These are phyloP conservation scores for Ypsolopha sequella DNA, from an alignment of 2,888 invertebrate genomes.

Conservation along the genomic window DNA sequence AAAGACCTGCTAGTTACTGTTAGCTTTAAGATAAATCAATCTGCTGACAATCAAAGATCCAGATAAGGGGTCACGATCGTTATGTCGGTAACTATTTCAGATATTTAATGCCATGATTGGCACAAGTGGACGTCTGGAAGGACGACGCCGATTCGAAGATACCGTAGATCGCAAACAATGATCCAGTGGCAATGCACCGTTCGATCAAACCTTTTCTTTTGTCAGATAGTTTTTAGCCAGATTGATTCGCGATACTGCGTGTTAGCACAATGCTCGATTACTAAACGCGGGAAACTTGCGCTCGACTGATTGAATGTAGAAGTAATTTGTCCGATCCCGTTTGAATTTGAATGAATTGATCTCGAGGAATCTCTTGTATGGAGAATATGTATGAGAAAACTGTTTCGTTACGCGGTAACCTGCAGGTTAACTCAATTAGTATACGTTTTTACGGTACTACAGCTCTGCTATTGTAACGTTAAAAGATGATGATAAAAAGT, in stretches of 20 bases:
- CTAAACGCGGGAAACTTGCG: slow-evolving; percentile 48
- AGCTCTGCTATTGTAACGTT: no score
- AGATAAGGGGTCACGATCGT: slow-evolving; percentile 2
- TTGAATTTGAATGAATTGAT: slow-evolving; percentile 28
- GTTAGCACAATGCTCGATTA: slow-evolving; percentile 51
- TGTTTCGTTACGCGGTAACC: slow-evolving; percentile 25
- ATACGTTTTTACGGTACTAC: no score
- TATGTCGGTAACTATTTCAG: neutral
- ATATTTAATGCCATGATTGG: neutral
- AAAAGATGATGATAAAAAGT: no score
- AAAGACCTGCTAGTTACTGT: neutral
- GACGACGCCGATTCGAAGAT: slow-evolving; percentile 19
- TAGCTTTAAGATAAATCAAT: slow-evolving; percentile 1
- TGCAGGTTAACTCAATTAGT: no score
- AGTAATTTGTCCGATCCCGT: slow-evolving; percentile 52
- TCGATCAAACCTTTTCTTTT: slow-evolving; percentile 51
- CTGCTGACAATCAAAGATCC: neutral
- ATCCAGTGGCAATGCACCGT: slow-evolving; percentile 28
- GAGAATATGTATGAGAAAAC: no score
- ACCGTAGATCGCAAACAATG: slow-evolving; percentile 31
- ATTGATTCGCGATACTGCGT: slow-evolving; percentile 50
- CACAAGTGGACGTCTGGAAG: slow-evolving; percentile 6
- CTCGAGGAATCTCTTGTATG: slow-evolving; percentile 34
- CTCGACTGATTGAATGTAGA: slow-evolving; percentile 42
- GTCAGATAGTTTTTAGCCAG: slow-evolving; percentile 54